Base-by-base conservation (phyloP, 2,797 vertebrate species). In the Heliangelus exortis region DNA sequence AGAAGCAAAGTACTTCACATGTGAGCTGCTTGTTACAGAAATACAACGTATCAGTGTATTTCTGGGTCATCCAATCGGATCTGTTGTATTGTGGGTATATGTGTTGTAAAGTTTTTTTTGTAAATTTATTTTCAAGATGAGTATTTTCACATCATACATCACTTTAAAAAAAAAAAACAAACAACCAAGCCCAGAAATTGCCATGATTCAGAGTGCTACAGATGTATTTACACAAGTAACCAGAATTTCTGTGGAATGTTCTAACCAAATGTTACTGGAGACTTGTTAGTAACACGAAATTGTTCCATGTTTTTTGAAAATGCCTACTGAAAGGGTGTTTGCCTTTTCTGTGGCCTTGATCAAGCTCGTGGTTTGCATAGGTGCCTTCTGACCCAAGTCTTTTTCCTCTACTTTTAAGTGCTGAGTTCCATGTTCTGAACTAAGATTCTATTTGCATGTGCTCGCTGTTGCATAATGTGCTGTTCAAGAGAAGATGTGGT, bases 401-500 rank as follows among this genome's bases (percentile, higher is more conserved):
- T 68, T 39, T 34, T 53, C 12, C 39, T 79, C 15, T 72, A 1
- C 47, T 47, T 89, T 75, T 61, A 74, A 15, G 26, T 41, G 1
- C 28, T 0, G 3, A 28, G n/a, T 74, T 94, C 25, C 29, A 1
- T 3, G 1, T 67, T 80, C 36, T 57, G 43, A 21, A 34, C 29
- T 29, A 67, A 54, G 50, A 7, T 54, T n/a, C 5, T 31, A 17
- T 66, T 48, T 91, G 36, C 1, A 1, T 45, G 69, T 1, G 3
- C 63, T 58, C 3, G 19, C 26, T 72, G 58, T 75, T 83, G 65
- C 34, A 83, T 69, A 28, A 3, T 0, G 2, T 20, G 26, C 0
- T 0, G 23, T 17, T 41, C 39, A 22, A 50, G 50, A 43, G 25
- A 26, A 69, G 29, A 6, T 31, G 0, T 0, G 0, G 22, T 54